Evolutionary conservation across 1,140 invertebrate genomes (phyloP).

Genomic region (Lasioglossum baleicum): DNA sequence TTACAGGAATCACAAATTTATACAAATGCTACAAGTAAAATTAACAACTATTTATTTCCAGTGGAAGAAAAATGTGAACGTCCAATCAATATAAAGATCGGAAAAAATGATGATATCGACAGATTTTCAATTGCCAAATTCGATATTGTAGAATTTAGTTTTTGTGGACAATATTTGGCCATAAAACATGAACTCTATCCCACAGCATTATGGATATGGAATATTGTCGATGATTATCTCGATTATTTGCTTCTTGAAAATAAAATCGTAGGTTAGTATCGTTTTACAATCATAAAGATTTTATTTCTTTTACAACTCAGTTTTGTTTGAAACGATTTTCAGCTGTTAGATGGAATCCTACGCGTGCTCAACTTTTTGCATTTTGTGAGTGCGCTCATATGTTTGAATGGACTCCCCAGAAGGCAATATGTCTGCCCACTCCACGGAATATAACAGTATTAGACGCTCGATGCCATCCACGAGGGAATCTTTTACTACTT

Average conservation of each 20-base stretch:
- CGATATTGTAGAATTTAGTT: conserved; percentile 75
- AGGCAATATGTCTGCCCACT: conserved; percentile 57
- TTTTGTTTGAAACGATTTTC: not conserved
- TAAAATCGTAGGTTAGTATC: conserved; percentile 66
- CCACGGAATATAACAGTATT: conserved; percentile 69
- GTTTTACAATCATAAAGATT: not conserved
- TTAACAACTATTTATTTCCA: conserved; percentile 47
- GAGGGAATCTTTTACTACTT: conserved; percentile 63
- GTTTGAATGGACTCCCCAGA: conserved; percentile 71
- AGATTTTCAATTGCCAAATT: conserved; percentile 64
- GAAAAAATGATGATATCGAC: conserved; percentile 56
- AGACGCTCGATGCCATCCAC: conserved; percentile 70
- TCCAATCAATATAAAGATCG: conserved; percentile 74
- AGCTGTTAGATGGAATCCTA: conserved; percentile 73
- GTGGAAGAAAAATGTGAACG: conserved; percentile 73
- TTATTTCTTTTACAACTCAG: not conserved
- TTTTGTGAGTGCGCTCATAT: conserved; percentile 69
- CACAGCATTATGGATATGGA: conserved; percentile 76
- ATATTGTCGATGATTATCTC: conserved; percentile 68
- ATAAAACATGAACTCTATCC: conserved; percentile 75
- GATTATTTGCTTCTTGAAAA: conserved; percentile 76
- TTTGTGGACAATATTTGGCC: conserved; percentile 74
- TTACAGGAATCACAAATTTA: not conserved
- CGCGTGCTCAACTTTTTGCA: conserved; percentile 60
- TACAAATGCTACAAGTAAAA: not conserved